Evolutionary conservation across 1,140 invertebrate genomes (phyloP), one percentile per base, ranked within the genome.

Genomic region (Pseudoatta argentina): DNA sequence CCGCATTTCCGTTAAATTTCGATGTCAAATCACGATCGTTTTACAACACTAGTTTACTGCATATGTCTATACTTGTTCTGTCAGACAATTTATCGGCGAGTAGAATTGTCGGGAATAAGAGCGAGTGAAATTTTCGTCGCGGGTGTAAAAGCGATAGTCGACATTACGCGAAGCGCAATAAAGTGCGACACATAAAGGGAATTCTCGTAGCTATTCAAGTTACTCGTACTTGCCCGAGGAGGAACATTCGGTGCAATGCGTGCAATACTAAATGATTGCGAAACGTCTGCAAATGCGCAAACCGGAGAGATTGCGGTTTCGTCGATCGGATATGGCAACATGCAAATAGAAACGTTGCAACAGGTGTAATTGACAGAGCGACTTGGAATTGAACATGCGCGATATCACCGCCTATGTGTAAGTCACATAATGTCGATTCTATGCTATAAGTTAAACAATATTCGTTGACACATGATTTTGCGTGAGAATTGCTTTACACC

Each of bases 291-390:
- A n/a, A 82, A 67, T 44, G 66, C 34, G 14, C 51, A 21, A 21
- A 30, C n/a, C 24, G 75, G 21, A 12, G 55, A 73, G 39, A 83
- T 75, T 83, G 55, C 55, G 57, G 27, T 44, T 73, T 83, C 39
- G 39, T 24, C 79, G 34, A 72, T 82, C 27, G 39, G 57, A 61
- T 81, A 71, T 21, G 53, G 18, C 18, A 27, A 4, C 64, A 82
- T 59, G 79, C 44, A 75, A 83, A 83, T 83, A 61, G 66, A 24
- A 48, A 48, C 39, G n/a, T 83, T 59, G 79, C 79, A 83, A 83
- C 79, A 83, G 79, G 79, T 83, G 79, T 83, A 83, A 83, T 61
- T 83, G 79, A 83, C 79, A 83, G 66, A 72, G 14, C 39, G 67
- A 73, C 79, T 79, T 79, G 48, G 48, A 14, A 51, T 5, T 5